Conservation (phyloP, 2,888 invertebrate species). For the Pantelozetes paolii region DNA sequence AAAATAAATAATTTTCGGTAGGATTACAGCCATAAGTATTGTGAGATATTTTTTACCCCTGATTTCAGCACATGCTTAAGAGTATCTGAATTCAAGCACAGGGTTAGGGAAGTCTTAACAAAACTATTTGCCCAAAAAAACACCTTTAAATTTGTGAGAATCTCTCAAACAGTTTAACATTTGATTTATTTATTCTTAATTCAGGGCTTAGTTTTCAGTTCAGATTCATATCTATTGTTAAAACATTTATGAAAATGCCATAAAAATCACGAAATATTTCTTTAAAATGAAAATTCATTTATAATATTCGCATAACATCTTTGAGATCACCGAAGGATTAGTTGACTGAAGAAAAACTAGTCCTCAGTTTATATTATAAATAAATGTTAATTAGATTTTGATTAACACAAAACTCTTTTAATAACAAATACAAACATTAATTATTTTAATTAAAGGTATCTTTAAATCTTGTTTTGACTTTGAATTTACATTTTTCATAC, state of each 20-base stretch:
- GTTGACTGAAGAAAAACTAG: not conserved
- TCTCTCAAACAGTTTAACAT: not conserved
- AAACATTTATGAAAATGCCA: not conserved
- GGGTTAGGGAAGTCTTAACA: no score
- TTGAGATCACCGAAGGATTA: not conserved
- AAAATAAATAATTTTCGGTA: no score
- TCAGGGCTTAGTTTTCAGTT: conserved; percentile 13
- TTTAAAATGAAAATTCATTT: not conserved
- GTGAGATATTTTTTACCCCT: no score
- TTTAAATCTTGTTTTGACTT: not conserved
- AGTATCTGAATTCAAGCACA: no score
- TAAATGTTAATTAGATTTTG: conserved; percentile 29
- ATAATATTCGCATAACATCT: not conserved
- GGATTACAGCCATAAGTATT: no score
- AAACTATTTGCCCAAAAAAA: no score
- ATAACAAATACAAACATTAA: conserved; percentile 12
- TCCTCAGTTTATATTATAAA: not conserved
- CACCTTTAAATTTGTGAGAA: no score
- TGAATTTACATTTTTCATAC: no score
- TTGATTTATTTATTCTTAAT: conserved; percentile 6
- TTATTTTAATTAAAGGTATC: conserved; percentile 29
- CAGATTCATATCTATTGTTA: not conserved
- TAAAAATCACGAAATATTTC: not conserved
- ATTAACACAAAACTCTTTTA: conserved; percentile 3
- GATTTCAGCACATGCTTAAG: no score